Evolutionary conservation across 2,797 vertebrate species (phyloP).

Genomic region (Furcifer pardalis): DNA sequence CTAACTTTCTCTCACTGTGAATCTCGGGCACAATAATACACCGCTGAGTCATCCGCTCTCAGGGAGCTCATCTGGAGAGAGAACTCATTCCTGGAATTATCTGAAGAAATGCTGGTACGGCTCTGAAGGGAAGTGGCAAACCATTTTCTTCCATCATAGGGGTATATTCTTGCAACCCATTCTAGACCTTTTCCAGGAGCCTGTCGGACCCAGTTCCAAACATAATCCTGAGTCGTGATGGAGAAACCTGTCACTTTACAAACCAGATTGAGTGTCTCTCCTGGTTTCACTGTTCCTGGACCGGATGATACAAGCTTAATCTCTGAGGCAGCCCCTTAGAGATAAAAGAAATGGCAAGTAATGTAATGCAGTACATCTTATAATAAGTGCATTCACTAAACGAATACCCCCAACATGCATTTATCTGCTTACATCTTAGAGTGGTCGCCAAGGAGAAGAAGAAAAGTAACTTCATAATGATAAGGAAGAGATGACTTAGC

Average conservation of each 20-base stretch:
- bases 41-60: not conserved
- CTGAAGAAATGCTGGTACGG: not conserved
- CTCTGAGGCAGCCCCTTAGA: not conserved
- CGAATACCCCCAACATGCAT: too few species aligned
- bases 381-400: accelerated
- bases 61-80: not conserved
- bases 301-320: not conserved
- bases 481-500: too few species aligned
- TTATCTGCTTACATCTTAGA: not conserved
- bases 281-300: not conserved
- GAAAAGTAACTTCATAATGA: not conserved
- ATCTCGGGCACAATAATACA: not conserved
- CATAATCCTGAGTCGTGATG: not conserved
- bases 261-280: not conserved
- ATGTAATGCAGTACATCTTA: too few species aligned
- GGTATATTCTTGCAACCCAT: not conserved
- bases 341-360: not conserved
- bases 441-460: not conserved
- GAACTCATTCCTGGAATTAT: not conserved
- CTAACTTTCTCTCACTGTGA: not conserved
- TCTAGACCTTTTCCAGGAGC: not conserved
- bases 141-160: not conserved
- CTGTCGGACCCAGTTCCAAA: not conserved
- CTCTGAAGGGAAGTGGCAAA: too few species aligned
- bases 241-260: not conserved